Base-by-base conservation (phyloP, 1,140 invertebrate species). In the Heliconius melpomene region DNA sequence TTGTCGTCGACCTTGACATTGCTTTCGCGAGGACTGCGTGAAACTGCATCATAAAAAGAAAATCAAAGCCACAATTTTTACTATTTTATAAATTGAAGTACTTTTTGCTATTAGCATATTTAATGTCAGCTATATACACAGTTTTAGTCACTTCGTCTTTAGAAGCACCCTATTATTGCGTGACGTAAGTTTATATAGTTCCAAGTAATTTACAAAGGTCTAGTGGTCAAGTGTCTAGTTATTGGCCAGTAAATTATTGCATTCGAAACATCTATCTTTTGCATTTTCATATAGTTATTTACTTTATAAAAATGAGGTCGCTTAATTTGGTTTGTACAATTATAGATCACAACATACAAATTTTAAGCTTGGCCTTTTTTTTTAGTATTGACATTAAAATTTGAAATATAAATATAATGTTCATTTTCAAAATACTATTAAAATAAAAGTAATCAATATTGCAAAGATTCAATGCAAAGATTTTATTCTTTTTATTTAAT, bases 1-100 rank as follows among this genome's bases (percentile, higher is more conserved):
- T 36, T 46, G 77, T 73, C 72, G 72, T 73, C 32, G 26, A 78
- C 77, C 77, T 78, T 78, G 77, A 78, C 77, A 78, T 78, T 78
- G 77, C 72, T 36, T 36, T 72, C 32, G 60, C 9, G 60, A 66
- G 60, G 11, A 66, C 60, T 13, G 23, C 9, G 23, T 29, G 60
- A 26, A 26, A 66, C 23, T 11, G 23, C n/a, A 66, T 66, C 60
- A 26, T 66, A 29, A 66, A 66, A 66, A 66, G 23, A 66, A 66
- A 66, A 66, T 9, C 5, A n/a, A 26, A 66, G 3, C 1, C 11
- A 0, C 11, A 11, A 66, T 66, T 29, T 66, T 29, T 66, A 26
- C 60, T 29, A 26, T 26, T 26, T 66, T 11, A 26, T 66, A 66
- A 9, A 66, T 66, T 13, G 3, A 29, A 16, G 3, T 29, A 66